Evolutionary conservation across 2,888 invertebrate species (phyloP).

Genomic region (Drosophila setosimentum): DNA sequence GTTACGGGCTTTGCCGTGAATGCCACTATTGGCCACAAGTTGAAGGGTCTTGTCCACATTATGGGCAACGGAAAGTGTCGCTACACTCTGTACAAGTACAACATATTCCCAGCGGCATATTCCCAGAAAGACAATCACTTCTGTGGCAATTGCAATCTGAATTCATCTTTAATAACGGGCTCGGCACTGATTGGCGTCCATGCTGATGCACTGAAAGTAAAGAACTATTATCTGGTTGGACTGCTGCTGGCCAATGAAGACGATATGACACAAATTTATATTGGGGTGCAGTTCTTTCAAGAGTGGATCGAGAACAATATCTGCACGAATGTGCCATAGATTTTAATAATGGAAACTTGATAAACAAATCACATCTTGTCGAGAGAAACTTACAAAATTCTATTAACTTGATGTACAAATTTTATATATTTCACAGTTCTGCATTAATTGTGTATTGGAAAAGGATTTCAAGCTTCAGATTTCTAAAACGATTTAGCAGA

Average conservation of each 20-base stretch:
- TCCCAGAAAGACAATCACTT: slow-evolving; percentile 13
- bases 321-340: not conserved
- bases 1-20: slow-evolving; percentile 27
- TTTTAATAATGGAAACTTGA: not conserved
- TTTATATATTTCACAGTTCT: not conserved
- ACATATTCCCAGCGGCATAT: not conserved
- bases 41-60: slow-evolving; percentile 30
- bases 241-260: slow-evolving; percentile 8
- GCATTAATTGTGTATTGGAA: not conserved
- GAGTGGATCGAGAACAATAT: slow-evolving; percentile 40
- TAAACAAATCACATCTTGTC: not conserved
- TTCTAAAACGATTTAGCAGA: not conserved
- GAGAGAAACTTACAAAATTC: not conserved
- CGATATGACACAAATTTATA: slow-evolving; percentile 19
- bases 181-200: slow-evolving; percentile 42
- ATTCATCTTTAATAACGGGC: slow-evolving; percentile 20
- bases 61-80: slow-evolving; percentile 19
- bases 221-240: slow-evolving; percentile 35
- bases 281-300: slow-evolving; percentile 24
- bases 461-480: not conserved
- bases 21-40: slow-evolving; percentile 12
- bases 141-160: slow-evolving; percentile 30
- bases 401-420: not conserved
- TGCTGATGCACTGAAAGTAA: slow-evolving; percentile 2
- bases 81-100: not conserved